Evolutionary conservation across 2,797 vertebrate species (phyloP).

Genomic region (Microtus agrestis): DNA sequence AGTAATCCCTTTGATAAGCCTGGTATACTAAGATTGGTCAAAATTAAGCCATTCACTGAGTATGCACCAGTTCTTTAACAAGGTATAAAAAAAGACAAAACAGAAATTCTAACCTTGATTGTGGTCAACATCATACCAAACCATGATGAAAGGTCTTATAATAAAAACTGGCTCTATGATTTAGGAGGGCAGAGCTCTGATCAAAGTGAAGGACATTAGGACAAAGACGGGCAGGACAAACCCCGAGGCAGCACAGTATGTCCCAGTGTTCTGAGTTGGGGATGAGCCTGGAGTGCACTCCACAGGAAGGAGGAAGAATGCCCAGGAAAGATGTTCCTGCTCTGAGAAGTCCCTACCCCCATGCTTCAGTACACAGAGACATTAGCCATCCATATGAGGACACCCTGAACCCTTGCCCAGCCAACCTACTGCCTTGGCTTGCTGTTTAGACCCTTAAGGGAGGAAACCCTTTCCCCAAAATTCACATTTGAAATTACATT

Average conservation of each 20-base stretch:
- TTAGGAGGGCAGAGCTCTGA: background rate
- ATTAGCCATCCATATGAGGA: background rate
- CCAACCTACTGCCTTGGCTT: background rate
- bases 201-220: background rate
- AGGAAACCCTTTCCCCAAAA: background rate
- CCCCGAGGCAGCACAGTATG: fast-evolving
- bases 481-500: background rate
- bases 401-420: background rate
- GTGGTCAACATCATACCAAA: background rate
- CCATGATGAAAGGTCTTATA: fast-evolving
- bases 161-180: background rate
- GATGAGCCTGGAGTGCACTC: background rate
- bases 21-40: background rate
- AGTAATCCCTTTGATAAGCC: slow-evolving; percentile 12
- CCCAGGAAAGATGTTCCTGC: background rate
- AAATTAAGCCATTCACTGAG: background rate
- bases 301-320: background rate
- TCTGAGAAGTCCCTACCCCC: background rate
- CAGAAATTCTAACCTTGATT: background rate
- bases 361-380: background rate
- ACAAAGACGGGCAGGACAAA: background rate
- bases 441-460: background rate
- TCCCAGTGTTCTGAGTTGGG: background rate
- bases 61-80: background rate
- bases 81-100: background rate